Evolutionary conservation across 2,113 vertebrate species (phyloP).

Genomic region (Micromys minutus): DNA sequence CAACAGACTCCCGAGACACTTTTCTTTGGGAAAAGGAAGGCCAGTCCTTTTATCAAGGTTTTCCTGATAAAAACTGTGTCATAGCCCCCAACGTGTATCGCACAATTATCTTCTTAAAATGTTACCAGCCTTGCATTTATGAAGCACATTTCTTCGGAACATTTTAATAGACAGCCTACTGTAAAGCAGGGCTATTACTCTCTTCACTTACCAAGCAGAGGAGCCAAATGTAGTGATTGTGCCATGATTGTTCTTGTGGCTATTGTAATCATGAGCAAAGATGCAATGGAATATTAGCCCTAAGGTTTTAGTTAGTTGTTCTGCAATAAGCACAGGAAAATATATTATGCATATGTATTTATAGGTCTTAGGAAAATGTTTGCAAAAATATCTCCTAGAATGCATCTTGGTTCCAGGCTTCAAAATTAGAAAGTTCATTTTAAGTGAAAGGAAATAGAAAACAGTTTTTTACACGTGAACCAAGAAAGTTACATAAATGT

Average conservation of each 20-base stretch:
- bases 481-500: constrained; percentile 3
- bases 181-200: background rate
- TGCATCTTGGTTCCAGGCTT: constrained; percentile 17
- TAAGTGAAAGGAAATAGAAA: constrained; percentile 26
- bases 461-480: background rate
- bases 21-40: background rate
- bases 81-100: background rate
- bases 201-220: background rate
- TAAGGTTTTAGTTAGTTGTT: background rate
- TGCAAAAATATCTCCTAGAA: background rate
- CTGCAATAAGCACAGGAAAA: constrained; percentile 22
- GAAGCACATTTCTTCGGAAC: constrained; percentile 7
- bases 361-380: background rate
- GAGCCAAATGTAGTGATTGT: background rate
- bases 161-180: constrained; percentile 50
- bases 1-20: background rate
- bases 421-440: constrained; percentile 33
- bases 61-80: background rate
- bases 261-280: background rate
- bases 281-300: background rate
- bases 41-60: background rate
- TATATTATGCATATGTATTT: background rate
- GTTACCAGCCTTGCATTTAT: background rate
- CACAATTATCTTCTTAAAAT: background rate
- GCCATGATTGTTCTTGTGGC: background rate